phyloP scores from a whole-genome alignment of 2,113 vertebrate genomes.

The Jacana jacana region DNA sequence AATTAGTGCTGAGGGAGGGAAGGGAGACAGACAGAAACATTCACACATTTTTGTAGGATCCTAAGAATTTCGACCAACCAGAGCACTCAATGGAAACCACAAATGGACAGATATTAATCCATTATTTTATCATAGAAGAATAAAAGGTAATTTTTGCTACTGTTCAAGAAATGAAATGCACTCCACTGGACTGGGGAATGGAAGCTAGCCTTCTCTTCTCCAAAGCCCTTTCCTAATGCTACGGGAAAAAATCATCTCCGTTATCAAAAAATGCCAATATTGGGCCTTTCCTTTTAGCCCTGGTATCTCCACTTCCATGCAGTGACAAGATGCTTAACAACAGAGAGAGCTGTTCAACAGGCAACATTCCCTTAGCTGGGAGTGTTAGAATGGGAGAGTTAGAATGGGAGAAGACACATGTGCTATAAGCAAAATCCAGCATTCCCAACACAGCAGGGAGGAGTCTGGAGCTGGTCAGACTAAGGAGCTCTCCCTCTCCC shows the following conservation, averaged over 20 bases:
- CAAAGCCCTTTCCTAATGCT: background rate
- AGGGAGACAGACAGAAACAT: background rate
- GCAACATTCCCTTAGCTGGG: background rate
- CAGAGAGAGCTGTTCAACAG: background rate
- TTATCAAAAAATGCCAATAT: background rate
- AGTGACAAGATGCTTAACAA: background rate
- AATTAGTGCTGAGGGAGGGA: constrained; percentile 18
- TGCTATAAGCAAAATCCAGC: background rate
- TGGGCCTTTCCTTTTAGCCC: background rate
- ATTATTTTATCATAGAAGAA: background rate
- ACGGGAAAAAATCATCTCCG: background rate
- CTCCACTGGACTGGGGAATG: background rate
- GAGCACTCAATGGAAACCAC: constrained; percentile 30
- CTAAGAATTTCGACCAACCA: constrained; percentile 66
- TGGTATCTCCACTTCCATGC: background rate
- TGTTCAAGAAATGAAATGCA: background rate
- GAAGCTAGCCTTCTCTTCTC: background rate
- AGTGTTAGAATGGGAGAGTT: background rate
- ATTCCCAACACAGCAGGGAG: background rate
- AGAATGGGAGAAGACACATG: background rate
- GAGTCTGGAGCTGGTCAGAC: background rate
- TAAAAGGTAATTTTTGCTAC: background rate
- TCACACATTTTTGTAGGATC: constrained; percentile 26
- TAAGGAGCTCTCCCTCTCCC: background rate
- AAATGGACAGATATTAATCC: background rate